phyloP scores from a whole-genome alignment of 2,888 invertebrate species.

The Athalia rosae region DNA sequence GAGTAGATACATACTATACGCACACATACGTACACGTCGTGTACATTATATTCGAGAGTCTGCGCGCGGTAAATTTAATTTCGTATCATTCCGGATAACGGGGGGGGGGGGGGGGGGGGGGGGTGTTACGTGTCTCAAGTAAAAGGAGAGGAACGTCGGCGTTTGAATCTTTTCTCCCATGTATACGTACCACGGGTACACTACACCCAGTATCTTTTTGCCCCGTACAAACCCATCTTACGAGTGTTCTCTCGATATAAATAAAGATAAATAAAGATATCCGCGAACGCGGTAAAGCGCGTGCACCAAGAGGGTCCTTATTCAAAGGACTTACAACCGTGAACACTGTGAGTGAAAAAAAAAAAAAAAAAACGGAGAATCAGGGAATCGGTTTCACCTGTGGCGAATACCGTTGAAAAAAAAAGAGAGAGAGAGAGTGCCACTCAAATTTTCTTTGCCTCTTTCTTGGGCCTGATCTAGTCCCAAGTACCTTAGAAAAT shows the following conservation, averaged over 20 bases:
- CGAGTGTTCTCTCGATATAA: constrained; percentile 19
- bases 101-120: constrained; percentile 16
- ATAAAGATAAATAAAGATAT: constrained; percentile 42
- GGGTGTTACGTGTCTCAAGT: not conserved
- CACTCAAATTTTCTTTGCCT: no score
- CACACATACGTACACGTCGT: not conserved
- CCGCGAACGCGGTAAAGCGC: constrained; percentile 35
- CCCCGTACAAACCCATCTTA: constrained; percentile 2
- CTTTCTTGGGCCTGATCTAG: no score
- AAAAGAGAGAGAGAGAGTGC: no score
- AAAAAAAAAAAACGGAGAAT: not conserved
- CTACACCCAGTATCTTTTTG: not conserved
- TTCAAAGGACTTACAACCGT: not conserved
- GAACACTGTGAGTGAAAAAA: not conserved
- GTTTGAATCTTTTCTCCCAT: no score
- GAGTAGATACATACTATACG: not conserved
- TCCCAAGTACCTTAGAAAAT: no score
- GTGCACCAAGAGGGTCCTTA: constrained; percentile 1
- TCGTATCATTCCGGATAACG: constrained; percentile 14
- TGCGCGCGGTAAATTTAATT: constrained; percentile 12
- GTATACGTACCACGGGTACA: no score
- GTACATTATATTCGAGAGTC: not conserved
- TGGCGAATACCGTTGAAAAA: no score
- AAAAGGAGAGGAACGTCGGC: not conserved
- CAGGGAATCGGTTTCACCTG: not conserved